phyloP scores from a whole-genome alignment of 2,888 invertebrate species.

The Hypomecis atomaria region DNA sequence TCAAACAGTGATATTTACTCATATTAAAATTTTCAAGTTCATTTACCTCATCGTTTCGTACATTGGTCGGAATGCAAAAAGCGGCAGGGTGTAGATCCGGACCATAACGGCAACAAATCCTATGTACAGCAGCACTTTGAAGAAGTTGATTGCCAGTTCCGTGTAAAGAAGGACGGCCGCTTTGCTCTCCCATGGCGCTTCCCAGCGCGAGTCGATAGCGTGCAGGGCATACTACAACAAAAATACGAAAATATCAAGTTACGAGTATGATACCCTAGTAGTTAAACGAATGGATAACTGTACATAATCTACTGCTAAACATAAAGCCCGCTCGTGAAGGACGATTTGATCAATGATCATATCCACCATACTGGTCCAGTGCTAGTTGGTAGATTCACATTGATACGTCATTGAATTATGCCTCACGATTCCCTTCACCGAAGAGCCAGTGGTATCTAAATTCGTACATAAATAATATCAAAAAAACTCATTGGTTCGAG shows the following conservation, averaged over 20 bases:
- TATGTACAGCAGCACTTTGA: constrained; percentile 94
- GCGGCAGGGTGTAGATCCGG: constrained; percentile 97
- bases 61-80: constrained; percentile 99
- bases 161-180: constrained; percentile 98
- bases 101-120: constrained; percentile 98
- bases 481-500: too few species aligned
- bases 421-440: too few species aligned
- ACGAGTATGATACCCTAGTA: not conserved
- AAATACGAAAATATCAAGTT: constrained; percentile 14
- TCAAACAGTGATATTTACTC: not conserved
- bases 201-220: constrained; percentile 94
- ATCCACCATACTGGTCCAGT: too few species aligned
- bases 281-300: too few species aligned
- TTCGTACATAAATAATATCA: too few species aligned
- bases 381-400: too few species aligned
- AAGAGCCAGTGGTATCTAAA: too few species aligned
- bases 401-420: too few species aligned
- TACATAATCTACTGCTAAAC: too few species aligned
- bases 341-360: too few species aligned
- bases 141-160: constrained; percentile 96
- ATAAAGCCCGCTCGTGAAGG: too few species aligned
- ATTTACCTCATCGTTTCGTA: constrained; percentile 97
- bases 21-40: not conserved
- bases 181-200: constrained; percentile 99
- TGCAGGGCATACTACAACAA: constrained; percentile 84